Evolutionary conservation across 2,113 vertebrate genomes (phyloP).

Genomic region (Bagarius yarrelli): DNA sequence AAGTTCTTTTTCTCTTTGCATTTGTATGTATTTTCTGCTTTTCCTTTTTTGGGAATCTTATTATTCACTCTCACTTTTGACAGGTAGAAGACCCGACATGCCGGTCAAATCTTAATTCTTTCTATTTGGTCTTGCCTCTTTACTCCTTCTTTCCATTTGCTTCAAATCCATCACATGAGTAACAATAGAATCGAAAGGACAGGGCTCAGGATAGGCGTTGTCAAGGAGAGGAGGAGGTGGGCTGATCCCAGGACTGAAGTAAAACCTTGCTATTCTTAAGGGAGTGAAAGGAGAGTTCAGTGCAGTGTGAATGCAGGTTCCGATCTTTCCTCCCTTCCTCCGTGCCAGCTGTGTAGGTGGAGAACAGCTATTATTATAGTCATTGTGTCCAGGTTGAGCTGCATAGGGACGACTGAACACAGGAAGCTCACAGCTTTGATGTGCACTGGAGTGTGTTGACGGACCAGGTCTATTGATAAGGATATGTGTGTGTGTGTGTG

Average conservation of each 20-base stretch:
- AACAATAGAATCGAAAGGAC: conserved; percentile 68
- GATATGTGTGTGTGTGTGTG: conserved; percentile 7
- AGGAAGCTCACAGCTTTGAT: conserved; percentile 64
- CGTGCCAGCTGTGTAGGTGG: conserved; percentile 59
- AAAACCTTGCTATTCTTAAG: conserved; percentile 66
- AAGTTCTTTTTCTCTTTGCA: conserved; percentile 49
- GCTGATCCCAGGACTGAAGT: conserved; percentile 61
- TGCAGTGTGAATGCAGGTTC: conserved; percentile 62
- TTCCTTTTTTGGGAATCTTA: conserved; percentile 51
- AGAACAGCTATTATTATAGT: conserved; percentile 58
- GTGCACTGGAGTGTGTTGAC: conserved; percentile 69
- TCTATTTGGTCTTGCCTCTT: conserved; percentile 40
- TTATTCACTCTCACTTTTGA: conserved; percentile 61
- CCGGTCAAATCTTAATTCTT: conserved; percentile 64
- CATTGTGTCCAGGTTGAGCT: conserved; percentile 63
- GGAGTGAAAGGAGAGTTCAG: conserved; percentile 66
- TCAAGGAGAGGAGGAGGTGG: conserved; percentile 52
- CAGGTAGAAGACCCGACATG: conserved; percentile 66
- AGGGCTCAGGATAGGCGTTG: conserved; percentile 47
- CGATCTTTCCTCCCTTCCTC: conserved; percentile 66
- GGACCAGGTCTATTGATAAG: conserved; percentile 59
- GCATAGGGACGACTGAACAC: conserved; percentile 56
- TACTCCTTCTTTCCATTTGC: conserved; percentile 60
- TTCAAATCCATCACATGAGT: conserved; percentile 66
- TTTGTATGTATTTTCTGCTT: conserved; percentile 60